Evolutionary conservation across 2,797 vertebrate species (phyloP).

Genomic region (Potorous gilbertii): DNA sequence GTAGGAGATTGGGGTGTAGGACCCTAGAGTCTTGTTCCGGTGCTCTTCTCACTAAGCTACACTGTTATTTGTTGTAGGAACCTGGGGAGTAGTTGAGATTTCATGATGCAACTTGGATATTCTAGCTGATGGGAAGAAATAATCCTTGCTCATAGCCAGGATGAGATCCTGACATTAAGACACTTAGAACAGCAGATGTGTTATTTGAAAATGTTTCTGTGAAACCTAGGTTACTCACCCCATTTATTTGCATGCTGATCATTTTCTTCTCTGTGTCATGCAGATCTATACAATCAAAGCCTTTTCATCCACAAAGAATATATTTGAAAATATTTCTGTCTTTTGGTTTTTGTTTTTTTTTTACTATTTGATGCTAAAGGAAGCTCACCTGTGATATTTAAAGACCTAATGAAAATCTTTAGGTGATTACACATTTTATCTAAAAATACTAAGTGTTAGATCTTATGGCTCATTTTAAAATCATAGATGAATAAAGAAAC

Average conservation of each 20-base stretch:
- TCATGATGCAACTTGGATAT: neutral
- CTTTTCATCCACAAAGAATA: neutral
- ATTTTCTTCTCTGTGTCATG: neutral
- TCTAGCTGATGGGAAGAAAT: neutral
- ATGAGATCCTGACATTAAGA: neutral
- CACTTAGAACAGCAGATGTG: neutral
- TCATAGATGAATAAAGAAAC: neutral
- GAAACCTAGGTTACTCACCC: neutral
- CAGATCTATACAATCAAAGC: neutral
- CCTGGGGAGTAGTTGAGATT: neutral
- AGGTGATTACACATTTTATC: neutral
- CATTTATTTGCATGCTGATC: neutral
- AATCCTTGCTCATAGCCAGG: neutral
- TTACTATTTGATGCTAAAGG: neutral
- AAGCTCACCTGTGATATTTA: conserved; percentile 1
- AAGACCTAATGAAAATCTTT: neutral
- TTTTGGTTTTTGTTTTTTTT: neutral
- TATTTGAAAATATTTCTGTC: neutral
- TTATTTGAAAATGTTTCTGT: neutral
- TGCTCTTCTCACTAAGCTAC: too few species aligned
- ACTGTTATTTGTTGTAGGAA: neutral
- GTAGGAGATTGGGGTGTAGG: too few species aligned
- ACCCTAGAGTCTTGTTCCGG: too few species aligned
- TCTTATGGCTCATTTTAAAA: conserved; percentile 6
- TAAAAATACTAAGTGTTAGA: conserved; percentile 17